These are phyloP conservation scores for Psilopsiagon aurifrons DNA, from an alignment of 2,113 vertebrate genomes.

Conservation along the genomic window DNA sequence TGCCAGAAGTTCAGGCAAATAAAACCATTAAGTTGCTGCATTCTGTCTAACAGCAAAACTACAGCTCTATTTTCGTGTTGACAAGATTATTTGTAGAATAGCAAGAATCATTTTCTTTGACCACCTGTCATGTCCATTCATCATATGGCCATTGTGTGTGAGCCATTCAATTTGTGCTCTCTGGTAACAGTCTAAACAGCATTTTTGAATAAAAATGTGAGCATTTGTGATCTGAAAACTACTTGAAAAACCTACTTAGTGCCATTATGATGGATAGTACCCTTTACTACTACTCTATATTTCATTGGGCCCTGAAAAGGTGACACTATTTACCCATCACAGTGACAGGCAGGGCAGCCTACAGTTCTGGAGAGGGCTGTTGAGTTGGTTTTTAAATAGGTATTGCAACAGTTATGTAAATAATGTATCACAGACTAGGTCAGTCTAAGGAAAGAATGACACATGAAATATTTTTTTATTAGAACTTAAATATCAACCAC, in stretches of 20 bases:
- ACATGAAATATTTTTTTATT: conserved; percentile 38
- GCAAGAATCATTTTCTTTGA: conserved; percentile 71
- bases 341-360: conserved; percentile 72
- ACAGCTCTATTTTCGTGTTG: conserved; percentile 51
- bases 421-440: conserved; percentile 29
- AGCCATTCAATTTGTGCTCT: conserved; percentile 76
- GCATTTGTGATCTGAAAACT: conserved; percentile 76
- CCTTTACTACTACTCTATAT: conserved; percentile 73
- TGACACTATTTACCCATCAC: conserved; percentile 74
- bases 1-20: conserved; percentile 44
- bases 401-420: conserved; percentile 68
- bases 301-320: conserved; percentile 71
- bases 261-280: conserved; percentile 85
- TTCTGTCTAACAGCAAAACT: conserved; percentile 49
- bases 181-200: conserved; percentile 81
- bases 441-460: not conserved
- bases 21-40: conserved; percentile 62
- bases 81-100: conserved; percentile 75
- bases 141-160: conserved; percentile 77
- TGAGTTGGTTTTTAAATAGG: conserved; percentile 57
- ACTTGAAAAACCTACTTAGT: conserved; percentile 80
- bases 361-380: conserved; percentile 54
- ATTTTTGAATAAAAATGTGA: conserved; percentile 74
- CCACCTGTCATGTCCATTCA: conserved; percentile 86
- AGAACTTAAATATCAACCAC: conserved; percentile 32